Conservation (phyloP, 2,888 invertebrate species). For the Timandra comae region DNA sequence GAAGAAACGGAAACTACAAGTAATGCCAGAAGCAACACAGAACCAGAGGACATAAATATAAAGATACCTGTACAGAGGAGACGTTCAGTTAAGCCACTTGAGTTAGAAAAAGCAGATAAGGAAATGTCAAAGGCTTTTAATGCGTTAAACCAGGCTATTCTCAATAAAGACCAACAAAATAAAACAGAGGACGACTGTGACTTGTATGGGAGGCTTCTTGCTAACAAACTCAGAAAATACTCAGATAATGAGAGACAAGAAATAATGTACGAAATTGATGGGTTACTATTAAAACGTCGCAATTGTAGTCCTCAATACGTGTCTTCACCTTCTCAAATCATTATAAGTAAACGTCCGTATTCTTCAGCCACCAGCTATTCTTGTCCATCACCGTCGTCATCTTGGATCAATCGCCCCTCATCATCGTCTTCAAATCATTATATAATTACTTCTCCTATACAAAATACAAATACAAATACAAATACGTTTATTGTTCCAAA, state of each 20-base stretch:
- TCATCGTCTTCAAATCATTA: slow-evolving; percentile 8
- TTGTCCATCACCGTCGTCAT: slow-evolving; percentile 7
- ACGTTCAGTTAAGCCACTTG: slow-evolving; percentile 13
- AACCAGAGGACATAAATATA: slow-evolving; percentile 9
- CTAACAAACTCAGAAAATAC: slow-evolving; percentile 22
- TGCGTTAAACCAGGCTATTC: slow-evolving; percentile 13
- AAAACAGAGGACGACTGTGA: slow-evolving; percentile 18
- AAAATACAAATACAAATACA: too few relatives aligned
- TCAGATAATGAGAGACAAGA: slow-evolving; percentile 22
- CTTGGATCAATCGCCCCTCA: slow-evolving; percentile 10
- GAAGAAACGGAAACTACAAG: slow-evolving; percentile 12
- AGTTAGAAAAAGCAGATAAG: slow-evolving; percentile 12
- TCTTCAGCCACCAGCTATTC: slow-evolving; percentile 13
- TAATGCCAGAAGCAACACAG: slow-evolving; percentile 11
- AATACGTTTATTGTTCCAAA: too few relatives aligned
- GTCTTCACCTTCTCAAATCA: slow-evolving; percentile 12
- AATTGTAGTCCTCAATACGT: slow-evolving; percentile 12
- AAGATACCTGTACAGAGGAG: slow-evolving; percentile 13
- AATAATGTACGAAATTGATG: slow-evolving; percentile 25
- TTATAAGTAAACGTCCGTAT: slow-evolving; percentile 13
- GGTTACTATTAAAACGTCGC: slow-evolving; percentile 16
- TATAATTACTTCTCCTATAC: slow-evolving; percentile 12
- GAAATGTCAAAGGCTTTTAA: slow-evolving; percentile 14
- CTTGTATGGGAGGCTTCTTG: slow-evolving; percentile 21
- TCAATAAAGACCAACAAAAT: slow-evolving; percentile 15